Conservation (phyloP, 2,888 invertebrate species). For the Flexamia atlantica region DNA sequence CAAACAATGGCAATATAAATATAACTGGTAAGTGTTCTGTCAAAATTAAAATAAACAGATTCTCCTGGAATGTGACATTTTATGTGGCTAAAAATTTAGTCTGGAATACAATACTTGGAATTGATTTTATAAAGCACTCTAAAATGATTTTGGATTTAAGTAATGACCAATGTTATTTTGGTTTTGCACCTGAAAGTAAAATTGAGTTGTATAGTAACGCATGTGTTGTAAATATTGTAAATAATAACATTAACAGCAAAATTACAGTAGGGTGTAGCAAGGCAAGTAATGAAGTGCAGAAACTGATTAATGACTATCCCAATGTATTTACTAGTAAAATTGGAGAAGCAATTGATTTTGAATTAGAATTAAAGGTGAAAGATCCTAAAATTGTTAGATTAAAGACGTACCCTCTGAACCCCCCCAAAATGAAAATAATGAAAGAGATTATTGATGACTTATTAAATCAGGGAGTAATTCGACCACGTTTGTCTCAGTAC, state of each 20-base stretch:
- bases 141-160: slow-evolving; percentile 12
- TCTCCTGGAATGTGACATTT: slow-evolving; percentile 25
- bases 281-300: neutral
- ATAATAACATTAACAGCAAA: too few relatives aligned
- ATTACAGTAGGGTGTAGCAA: too few relatives aligned
- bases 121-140: slow-evolving; percentile 18
- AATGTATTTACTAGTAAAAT: slow-evolving; percentile 41
- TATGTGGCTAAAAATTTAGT: slow-evolving; percentile 9
- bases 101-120: slow-evolving; percentile 28
- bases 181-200: slow-evolving; percentile 1
- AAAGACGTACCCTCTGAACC: slow-evolving; percentile 29
- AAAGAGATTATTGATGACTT: neutral
- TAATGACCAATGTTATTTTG: slow-evolving; percentile 21
- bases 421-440: slow-evolving; percentile 33
- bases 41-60: slow-evolving; percentile 17
- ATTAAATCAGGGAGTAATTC: neutral
- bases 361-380: too few relatives aligned
- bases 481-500: neutral
- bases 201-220: slow-evolving; percentile 1
- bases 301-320: neutral
- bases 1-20: too few relatives aligned
- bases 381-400: too few relatives aligned
- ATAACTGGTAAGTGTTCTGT: slow-evolving; percentile 27
- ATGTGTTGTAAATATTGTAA: neutral
- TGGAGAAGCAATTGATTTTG: too few relatives aligned